A percentile compares a stretch with the other conserved stretches of the same genome.
Conservation (phyloP, 2,113 vertebrate species). For the Apaloderma vittatum region DNA sequence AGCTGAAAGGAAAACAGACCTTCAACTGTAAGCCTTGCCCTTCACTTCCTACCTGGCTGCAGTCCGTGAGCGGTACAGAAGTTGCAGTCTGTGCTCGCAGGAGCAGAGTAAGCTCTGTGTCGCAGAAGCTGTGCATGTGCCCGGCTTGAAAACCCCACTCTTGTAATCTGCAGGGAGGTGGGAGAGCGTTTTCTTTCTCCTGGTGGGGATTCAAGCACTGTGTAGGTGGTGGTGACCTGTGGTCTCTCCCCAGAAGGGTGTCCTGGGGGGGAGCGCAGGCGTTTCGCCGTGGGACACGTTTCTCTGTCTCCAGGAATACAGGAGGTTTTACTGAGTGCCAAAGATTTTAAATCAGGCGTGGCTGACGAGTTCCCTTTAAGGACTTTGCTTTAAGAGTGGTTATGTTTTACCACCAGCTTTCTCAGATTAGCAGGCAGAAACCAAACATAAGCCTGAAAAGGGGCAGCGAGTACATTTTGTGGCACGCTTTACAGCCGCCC, state of each 20-base stretch:
- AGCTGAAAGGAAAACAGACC: conserved; percentile 65
- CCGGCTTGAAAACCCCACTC: conserved; percentile 66
- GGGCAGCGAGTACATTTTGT: neutral
- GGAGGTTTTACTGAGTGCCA: neutral
- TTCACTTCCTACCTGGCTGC: conserved; percentile 46
- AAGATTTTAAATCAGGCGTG: neutral
- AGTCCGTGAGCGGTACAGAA: conserved; percentile 23
- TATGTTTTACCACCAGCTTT: neutral
- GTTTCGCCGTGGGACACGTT: neutral
- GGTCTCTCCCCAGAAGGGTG: neutral
- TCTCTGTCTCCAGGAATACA: neutral
- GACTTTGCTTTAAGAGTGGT: neutral
- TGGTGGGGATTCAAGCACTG: conserved; percentile 46
- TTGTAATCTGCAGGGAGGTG: conserved; percentile 57
- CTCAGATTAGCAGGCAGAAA: conserved; percentile 27
- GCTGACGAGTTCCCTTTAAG: neutral
- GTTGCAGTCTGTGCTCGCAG: conserved; percentile 71
- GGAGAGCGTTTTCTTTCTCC: conserved; percentile 58
- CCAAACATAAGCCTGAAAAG: neutral
- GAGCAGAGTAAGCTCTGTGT: conserved; percentile 64
- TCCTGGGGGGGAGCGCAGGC: neutral
- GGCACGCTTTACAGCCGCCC: neutral
- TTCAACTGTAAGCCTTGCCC: conserved; percentile 64
- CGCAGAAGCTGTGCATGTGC: conserved; percentile 68
- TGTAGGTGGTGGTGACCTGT: neutral